Base-by-base conservation (phyloP, 2,888 invertebrate species). In the Sphaeridia pumilis region DNA sequence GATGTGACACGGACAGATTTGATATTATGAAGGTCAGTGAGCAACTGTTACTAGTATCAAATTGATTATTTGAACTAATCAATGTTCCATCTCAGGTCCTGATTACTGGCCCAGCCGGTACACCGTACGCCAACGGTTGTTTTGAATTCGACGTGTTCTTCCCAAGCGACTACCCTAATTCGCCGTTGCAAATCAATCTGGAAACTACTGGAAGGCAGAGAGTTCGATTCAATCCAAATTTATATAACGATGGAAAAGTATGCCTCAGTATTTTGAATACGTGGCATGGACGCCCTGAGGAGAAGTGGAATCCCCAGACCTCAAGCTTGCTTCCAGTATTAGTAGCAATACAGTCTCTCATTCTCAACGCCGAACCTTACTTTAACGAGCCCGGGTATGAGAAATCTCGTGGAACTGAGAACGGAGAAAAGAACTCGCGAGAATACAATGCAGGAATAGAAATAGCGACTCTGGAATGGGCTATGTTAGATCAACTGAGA, bases 381-480 rank as follows among this genome's bases (percentile, higher is more conserved):
- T 92, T 90, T 74, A 92, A 92, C 74, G 92, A 92, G 73, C 90
- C 92, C 21, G 90, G 92, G 49, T 92, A 88, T 73, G 92, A 92
- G 73, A 78, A 89, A 66, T 84, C 85, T 65, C 80, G 90, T 55
- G 89, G 89, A 58, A 88, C 90, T 34, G 82, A 86, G 56, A 81
- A 84, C 22, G 93, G 92, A 63, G 86, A 83, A 64, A 84, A 85
- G 70, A 88, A 87, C 68, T 89, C 89, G 60, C 80, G 84, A 67
- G 92, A 93, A 73, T 94, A 94, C 75, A 93, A 93, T 73, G 85
- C 88, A 66, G 93, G 51, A 4, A 90, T 94, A 67, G 84, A 87
- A 72, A 89, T 92, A 73, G 92, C 92, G 10, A 89, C 88, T 62
- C 89, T 88, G 59, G 83, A 88, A 69, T 94, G 92, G 93, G 93